Base-by-base conservation (phyloP, 2,797 vertebrate genomes). In the Sebastes variabilis region DNA sequence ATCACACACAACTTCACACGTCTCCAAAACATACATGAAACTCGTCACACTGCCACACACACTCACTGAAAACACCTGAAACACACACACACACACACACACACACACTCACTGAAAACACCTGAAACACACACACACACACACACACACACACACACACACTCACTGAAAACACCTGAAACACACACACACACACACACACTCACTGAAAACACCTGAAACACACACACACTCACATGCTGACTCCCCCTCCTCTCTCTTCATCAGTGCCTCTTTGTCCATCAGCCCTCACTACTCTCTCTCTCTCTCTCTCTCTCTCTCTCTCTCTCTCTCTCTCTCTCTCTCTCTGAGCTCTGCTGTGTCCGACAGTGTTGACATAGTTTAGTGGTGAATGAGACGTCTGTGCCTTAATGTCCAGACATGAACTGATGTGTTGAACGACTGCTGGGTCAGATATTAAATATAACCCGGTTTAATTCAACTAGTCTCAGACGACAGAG, bases 261-360 rank as follows among this genome's bases (percentile, higher is more conserved):
- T 79, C 67, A 82, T 86, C 79, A 82, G 77, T 74, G 62, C 52
- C 42, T 84, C 80, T 88, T 82, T 82, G 82, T 87, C 72, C 59
- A 22, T 59, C 56, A 61, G n/a, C 9, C 22, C 36, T 58, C 64
- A 27, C 24, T 16, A 6, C n/a, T n/a, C n/a, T n/a, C n/a, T n/a
- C n/a, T n/a, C n/a, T n/a, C n/a, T n/a, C n/a, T n/a, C 34, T 36
- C 34, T 36, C 32, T 11, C 32, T 34, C 32, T 32, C 29, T 29
- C 30, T 2, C 32, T 34, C 32, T 34, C 36, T 38, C 36, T 36
- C 34, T 36, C 9, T 34, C 34, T 36, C 34, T 36, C 34, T 36
- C 36, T 38, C 36, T 58, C 64, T 36, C 27, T 16, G 29, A 30
- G 55, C 2, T 14, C 25, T 58, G 36, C 60, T 72, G 66, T 81